Base-by-base conservation (phyloP, 2,797 vertebrate genomes). In the Hypotaenidia philippensis region DNA sequence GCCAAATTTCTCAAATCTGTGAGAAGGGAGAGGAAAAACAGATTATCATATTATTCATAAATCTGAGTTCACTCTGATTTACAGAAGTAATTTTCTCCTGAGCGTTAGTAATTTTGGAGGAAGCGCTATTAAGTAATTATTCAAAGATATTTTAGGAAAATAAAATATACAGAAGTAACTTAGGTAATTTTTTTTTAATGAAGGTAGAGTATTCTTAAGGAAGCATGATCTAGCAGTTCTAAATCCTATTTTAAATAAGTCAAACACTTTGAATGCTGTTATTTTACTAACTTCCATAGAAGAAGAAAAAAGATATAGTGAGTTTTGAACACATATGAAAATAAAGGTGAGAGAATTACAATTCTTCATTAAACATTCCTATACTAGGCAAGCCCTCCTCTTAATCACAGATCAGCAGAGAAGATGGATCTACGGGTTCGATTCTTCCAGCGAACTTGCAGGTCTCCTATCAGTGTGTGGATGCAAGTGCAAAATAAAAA, bases 121-220 rank as follows among this genome's bases (percentile, higher is more conserved):
- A 93, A 93, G 32, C 44, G 10, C 2, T 87, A 66, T 79, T 77
- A 92, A 63, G 34, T 87, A 86, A 87, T 89, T 92, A 84, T 47
- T 87, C 31, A 72, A 82, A 72, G 23, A 19, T 63, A 66, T 63
- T 87, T 96, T 66, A 79, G 49, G 55, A 84, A 84, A 89, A 84
- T 36, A 93, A 78, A 83, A 88, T 31, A 78, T 11, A 75, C 21
- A 61, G 38, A 72, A 47, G 11, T 52, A 72, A 40, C 21, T 72
- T 36, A 4, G 3, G 11, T 71, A 14, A 1, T 23, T 23, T 70
- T 63, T 63, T 52, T 63, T 17, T 34, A 83, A 50, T n/a, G 6
- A 81, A 75, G 40, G 5, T 27, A 53, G 7, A 85, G 47, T 66
- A 74, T 85, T 91, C 36, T 74, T 83, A 74, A 70, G 20, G 31